A percentile compares a stretch with the other conserved stretches of the same genome.
Evolutionary conservation across 2,888 invertebrate species (phyloP).

Genomic region (Mycogona germanica): DNA sequence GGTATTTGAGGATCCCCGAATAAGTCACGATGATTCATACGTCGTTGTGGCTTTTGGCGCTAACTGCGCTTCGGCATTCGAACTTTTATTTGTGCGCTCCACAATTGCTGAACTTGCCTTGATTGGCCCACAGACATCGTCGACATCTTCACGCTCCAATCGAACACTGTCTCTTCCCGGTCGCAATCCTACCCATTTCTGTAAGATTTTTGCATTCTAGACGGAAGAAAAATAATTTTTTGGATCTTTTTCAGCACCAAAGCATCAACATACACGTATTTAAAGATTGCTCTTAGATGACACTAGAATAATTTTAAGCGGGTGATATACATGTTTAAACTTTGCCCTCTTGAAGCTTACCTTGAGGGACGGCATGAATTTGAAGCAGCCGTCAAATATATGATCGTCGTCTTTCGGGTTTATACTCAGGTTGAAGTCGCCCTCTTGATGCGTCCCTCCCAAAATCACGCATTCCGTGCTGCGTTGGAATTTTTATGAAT

Average conservation of each 20-base stretch:
- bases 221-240: conserved; percentile 18
- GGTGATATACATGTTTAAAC: neutral
- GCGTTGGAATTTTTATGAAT: conserved; percentile 21
- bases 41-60: too few relatives aligned
- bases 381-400: conserved; percentile 49
- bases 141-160: conserved; percentile 37
- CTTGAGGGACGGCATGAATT: conserved; percentile 48
- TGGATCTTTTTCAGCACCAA: neutral
- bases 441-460: conserved; percentile 62
- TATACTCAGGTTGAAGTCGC: conserved; percentile 45
- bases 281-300: too few relatives aligned
- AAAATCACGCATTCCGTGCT: conserved; percentile 51
- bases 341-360: too few relatives aligned
- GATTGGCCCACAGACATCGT: too few relatives aligned
- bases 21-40: too few relatives aligned
- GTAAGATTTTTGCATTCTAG: conserved; percentile 42
- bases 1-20: too few relatives aligned
- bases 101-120: too few relatives aligned
- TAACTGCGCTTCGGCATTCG: neutral
- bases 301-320: neutral
- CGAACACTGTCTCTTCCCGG: conserved; percentile 53
- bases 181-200: conserved; percentile 58
- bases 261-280: too few relatives aligned
- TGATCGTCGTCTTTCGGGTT: conserved; percentile 44
- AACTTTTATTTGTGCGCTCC: too few relatives aligned